phyloP scores from a whole-genome alignment of 2,113 vertebrate species.

The Chlorodrepanis virens region DNA sequence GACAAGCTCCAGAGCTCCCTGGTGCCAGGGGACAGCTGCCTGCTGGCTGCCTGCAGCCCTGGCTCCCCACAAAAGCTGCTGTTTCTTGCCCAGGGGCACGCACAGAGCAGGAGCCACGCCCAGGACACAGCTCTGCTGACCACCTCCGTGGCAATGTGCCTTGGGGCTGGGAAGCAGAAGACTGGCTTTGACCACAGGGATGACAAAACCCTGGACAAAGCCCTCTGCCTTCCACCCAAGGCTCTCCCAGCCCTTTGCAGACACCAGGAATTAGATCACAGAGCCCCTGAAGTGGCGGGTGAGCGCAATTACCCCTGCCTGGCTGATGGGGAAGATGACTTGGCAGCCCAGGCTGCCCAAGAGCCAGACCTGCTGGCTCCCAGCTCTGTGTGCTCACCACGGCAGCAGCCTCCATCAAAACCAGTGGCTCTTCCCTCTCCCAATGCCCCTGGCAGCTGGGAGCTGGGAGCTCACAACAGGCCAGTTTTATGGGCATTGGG shows the following conservation, averaged over 20 bases:
- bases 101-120: not conserved
- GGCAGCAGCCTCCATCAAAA: not conserved
- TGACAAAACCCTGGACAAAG: constrained; percentile 2
- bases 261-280: not conserved
- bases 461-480: not conserved
- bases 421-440: not conserved
- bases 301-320: not conserved
- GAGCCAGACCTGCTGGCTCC: constrained; percentile 31
- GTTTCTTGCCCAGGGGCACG: not conserved
- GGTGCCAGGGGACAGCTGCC: not conserved
- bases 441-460: not conserved
- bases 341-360: not conserved
- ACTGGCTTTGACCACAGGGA: not conserved
- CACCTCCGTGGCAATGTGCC: not conserved
- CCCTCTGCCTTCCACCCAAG: not conserved
- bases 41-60: not conserved
- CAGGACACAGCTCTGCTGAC: not conserved
- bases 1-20: not conserved
- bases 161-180: not conserved
- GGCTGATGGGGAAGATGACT: not conserved
- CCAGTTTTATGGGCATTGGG: not conserved
- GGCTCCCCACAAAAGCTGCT: not conserved
- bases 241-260: not conserved
- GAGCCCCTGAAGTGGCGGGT: not conserved
- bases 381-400: not conserved